A percentile compares a stretch with the other conserved stretches of the same genome.
phyloP scores from a whole-genome alignment of 2,113 vertebrate genomes.

The Gobius niger region DNA sequence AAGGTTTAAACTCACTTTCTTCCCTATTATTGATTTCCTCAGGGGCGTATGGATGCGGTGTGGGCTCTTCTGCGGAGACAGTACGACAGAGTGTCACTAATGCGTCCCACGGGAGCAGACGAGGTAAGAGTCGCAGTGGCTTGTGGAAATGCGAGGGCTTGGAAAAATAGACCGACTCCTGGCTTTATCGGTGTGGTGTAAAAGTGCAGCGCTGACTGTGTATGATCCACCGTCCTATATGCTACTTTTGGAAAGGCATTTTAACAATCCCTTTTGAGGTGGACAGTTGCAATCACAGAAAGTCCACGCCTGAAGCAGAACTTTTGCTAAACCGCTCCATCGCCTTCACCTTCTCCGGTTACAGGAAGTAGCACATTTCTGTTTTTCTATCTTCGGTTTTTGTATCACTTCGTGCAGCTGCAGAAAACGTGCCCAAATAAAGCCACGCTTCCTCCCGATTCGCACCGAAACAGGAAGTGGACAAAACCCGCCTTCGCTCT shows the following conservation, averaged over 20 bases:
- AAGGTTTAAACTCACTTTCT: neutral
- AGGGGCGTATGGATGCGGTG: conserved; percentile 92
- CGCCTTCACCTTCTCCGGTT: neutral
- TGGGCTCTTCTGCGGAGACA: conserved; percentile 89
- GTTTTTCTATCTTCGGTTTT: conserved; percentile 15
- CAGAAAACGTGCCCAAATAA: conserved; percentile 54
- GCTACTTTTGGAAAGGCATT: too few relatives aligned
- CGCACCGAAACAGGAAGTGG: conserved; percentile 6
- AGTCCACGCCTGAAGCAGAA: too few relatives aligned
- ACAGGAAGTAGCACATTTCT: conserved; percentile 23
- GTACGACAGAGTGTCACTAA: conserved; percentile 93
- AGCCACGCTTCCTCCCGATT: conserved; percentile 31
- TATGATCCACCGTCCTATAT: too few relatives aligned
- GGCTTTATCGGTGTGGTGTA: too few relatives aligned
- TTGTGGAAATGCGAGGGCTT: neutral
- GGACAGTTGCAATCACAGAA: too few relatives aligned
- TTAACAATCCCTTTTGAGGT: too few relatives aligned
- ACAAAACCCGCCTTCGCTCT: neutral
- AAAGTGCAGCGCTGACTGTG: too few relatives aligned
- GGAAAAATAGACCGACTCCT: too few relatives aligned
- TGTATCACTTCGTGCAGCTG: conserved; percentile 52
- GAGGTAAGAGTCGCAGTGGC: conserved; percentile 75
- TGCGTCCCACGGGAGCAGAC: conserved; percentile 90
- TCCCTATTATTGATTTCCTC: neutral
- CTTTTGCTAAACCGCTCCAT: neutral